These are phyloP conservation scores for Conomelus anceps DNA, from an alignment of 2,888 invertebrate genomes.

Conservation along the genomic window DNA sequence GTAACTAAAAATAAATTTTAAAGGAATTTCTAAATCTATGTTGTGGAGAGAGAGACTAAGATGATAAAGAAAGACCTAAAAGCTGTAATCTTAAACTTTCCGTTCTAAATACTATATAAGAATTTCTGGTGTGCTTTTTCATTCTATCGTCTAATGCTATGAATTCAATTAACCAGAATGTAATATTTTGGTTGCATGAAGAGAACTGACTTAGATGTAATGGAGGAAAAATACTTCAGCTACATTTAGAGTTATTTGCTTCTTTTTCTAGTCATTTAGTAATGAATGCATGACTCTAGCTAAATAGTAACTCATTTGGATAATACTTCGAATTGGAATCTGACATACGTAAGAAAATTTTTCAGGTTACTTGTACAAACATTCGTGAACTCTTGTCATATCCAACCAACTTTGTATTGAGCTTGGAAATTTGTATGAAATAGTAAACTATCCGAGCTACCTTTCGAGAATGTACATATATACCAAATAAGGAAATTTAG, in stretches of 20 bases:
- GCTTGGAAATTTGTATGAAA: neutral
- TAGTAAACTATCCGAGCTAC: neutral
- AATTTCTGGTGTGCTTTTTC: neutral
- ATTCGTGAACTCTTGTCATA: neutral
- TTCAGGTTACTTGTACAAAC: neutral
- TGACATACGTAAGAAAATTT: neutral
- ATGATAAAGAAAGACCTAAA: neutral
- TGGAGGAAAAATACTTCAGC: neutral
- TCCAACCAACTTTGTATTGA: neutral
- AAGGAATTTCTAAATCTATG: neutral
- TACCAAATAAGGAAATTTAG: neutral
- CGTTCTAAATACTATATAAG: neutral
- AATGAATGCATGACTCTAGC: neutral
- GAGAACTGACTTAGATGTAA: neutral
- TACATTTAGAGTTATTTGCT: neutral
- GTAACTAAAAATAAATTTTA: too few relatives aligned
- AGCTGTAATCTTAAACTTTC: neutral
- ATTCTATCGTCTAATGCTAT: neutral
- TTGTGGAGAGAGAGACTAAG: neutral
- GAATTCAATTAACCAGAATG: neutral
- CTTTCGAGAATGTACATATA: neutral
- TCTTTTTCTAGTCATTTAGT: neutral
- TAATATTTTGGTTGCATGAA: neutral
- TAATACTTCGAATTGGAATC: neutral
- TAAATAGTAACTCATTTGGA: neutral